These are phyloP conservation scores for Siniperca undulata DNA, from an alignment of 2,797 vertebrate genomes.

Conservation along the genomic window DNA sequence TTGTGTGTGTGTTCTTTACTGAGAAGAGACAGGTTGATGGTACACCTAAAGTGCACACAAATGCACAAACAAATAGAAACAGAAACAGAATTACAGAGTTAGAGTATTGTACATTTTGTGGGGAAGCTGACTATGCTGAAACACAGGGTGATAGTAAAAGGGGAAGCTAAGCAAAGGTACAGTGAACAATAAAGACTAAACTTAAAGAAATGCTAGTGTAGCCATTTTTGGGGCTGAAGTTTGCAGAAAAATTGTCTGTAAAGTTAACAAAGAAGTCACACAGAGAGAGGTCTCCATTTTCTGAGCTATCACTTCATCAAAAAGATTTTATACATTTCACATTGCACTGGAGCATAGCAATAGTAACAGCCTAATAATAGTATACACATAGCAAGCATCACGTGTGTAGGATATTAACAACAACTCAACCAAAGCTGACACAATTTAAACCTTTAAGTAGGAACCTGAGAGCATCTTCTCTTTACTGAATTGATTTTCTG, in stretches of 20 bases:
- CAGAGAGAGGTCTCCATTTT: not conserved
- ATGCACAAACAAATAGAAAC: conserved; percentile 22
- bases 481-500: conserved; percentile 56
- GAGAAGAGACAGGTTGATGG: conserved; percentile 91
- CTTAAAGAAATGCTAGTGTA: conserved; percentile 10
- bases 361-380: conserved; percentile 18
- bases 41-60: conserved; percentile 87
- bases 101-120: not conserved
- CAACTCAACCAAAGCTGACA: conserved; percentile 40
- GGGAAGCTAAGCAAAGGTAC: conserved; percentile 1
- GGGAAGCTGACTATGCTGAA: conserved; percentile 10
- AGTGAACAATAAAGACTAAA: not conserved
- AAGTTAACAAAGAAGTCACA: conserved; percentile 6
- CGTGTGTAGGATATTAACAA: conserved; percentile 30
- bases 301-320: not conserved
- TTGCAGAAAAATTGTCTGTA: conserved; percentile 10
- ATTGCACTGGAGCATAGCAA: not conserved
- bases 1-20: conserved; percentile 96
- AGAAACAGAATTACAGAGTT: not conserved
- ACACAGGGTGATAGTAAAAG: conserved; percentile 1
- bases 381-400: not conserved
- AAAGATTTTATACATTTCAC: not conserved
- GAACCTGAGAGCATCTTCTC: conserved; percentile 39
- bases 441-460: conserved; percentile 42
- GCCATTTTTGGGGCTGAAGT: not conserved